A percentile compares a stretch with the other conserved stretches of the same genome.
These are phyloP conservation scores for Sebastolobus alascanus DNA, from an alignment of 2,797 vertebrate genomes.

Conservation along the genomic window DNA sequence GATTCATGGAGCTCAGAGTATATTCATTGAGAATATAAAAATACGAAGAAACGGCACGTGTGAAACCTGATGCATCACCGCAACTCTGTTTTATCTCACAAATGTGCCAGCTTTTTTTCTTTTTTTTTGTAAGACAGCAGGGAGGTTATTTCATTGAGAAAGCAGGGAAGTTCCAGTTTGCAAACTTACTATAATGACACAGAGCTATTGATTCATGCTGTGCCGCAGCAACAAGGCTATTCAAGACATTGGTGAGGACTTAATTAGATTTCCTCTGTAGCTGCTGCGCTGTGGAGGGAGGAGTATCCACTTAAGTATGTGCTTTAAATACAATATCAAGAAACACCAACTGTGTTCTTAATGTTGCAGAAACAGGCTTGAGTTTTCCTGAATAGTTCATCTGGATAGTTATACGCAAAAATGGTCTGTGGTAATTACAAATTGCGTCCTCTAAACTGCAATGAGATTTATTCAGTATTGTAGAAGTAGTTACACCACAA, in stretches of 20 bases:
- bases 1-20: not conserved
- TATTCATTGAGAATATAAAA: not conserved
- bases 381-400: not conserved
- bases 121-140: not conserved
- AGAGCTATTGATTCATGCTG: slow-evolving; percentile 51
- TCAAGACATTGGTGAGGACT: slow-evolving; percentile 31
- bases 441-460: not conserved
- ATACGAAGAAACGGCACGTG: not conserved
- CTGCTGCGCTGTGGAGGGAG: slow-evolving; percentile 23
- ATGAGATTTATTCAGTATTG: not conserved
- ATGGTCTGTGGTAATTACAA: not conserved
- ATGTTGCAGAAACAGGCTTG: not conserved
- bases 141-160: slow-evolving; percentile 22
- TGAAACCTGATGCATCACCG: not conserved
- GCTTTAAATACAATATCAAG: slow-evolving; percentile 33
- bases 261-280: slow-evolving; percentile 51
- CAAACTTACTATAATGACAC: slow-evolving; percentile 34
- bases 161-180: slow-evolving; percentile 13
- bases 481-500: not conserved
- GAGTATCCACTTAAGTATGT: slow-evolving; percentile 17
- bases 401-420: not conserved
- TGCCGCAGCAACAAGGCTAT: slow-evolving; percentile 27
- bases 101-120: not conserved
- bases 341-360: not conserved
- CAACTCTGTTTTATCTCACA: not conserved